These are phyloP conservation scores for Drosophila saltans DNA, from an alignment of 1,140 invertebrate genomes.

Conservation along the genomic window DNA sequence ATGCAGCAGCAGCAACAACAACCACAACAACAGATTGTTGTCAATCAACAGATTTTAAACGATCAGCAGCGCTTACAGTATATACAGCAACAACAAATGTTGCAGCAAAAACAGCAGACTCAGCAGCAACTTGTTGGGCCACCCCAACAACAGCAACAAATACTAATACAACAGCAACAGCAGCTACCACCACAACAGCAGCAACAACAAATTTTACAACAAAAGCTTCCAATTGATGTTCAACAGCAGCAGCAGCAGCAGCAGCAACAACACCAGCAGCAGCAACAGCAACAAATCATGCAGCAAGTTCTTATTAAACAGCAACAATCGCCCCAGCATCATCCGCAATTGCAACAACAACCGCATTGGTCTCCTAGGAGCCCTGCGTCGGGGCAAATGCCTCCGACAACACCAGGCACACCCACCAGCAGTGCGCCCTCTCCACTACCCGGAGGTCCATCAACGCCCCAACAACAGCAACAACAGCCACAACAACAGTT, in stretches of 20 bases:
- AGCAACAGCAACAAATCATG: slow-evolving; percentile 68
- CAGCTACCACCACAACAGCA: slow-evolving; percentile 65
- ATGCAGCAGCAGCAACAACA: slow-evolving; percentile 67
- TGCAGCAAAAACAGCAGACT: slow-evolving; percentile 64
- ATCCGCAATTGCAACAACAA: slow-evolving; percentile 62
- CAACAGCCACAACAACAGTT: slow-evolving; percentile 66
- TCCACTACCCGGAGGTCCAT: slow-evolving; percentile 65
- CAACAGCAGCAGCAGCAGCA: slow-evolving; percentile 51
- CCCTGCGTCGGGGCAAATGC: slow-evolving; percentile 62
- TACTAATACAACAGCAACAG: slow-evolving; percentile 65
- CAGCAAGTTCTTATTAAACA: slow-evolving; percentile 77
- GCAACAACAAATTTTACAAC: slow-evolving; percentile 48
- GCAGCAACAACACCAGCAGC: slow-evolving; percentile 41
- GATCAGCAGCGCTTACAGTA: slow-evolving; percentile 76
- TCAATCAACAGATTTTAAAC: slow-evolving; percentile 76
- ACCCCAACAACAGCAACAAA: slow-evolving; percentile 63
- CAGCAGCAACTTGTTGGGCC: slow-evolving; percentile 54
- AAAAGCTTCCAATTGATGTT: slow-evolving; percentile 46
- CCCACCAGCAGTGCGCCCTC: slow-evolving; percentile 72
- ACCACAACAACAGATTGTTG: slow-evolving; percentile 75
- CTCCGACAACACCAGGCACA: slow-evolving; percentile 65
- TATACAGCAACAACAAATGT: slow-evolving; percentile 72
- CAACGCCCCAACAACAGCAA: slow-evolving; percentile 67
- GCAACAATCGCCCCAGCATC: slow-evolving; percentile 76
- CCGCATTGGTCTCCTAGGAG: slow-evolving; percentile 70